A percentile compares a stretch with the other conserved stretches of the same genome.
Conservation (phyloP, 2,797 vertebrate genomes). For the Pipistrellus pipistrellus region DNA sequence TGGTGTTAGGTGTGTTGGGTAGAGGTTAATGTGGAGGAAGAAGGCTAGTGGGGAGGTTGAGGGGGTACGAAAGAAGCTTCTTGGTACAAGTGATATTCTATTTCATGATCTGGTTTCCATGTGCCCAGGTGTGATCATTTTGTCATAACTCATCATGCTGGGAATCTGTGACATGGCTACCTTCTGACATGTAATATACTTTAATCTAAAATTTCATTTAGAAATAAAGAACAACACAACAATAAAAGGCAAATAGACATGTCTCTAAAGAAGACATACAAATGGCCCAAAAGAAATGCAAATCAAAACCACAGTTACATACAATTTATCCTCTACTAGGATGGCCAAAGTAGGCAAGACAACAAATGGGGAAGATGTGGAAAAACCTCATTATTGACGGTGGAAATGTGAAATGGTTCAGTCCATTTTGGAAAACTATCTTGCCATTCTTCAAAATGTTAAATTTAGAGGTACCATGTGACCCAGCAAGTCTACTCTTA, state of each 20-base stretch:
- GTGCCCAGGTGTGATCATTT: neutral
- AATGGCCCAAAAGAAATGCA: neutral
- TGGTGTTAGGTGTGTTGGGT: neutral
- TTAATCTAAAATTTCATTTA: conserved; percentile 64
- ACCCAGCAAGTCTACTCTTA: neutral
- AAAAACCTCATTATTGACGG: neutral
- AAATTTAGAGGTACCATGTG: neutral
- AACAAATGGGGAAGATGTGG: neutral
- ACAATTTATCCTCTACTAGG: neutral
- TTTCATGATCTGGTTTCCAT: neutral
- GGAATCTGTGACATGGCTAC: neutral
- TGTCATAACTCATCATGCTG: neutral
- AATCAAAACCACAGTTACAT: conserved; percentile 25
- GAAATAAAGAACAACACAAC: conserved; percentile 35
- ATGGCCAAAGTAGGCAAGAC: neutral
- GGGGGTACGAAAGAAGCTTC: neutral
- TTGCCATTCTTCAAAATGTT: conserved; percentile 8
- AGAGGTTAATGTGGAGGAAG: neutral
- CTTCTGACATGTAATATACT: neutral
- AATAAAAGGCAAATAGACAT: neutral
- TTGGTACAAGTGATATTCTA: neutral
- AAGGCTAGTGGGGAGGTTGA: rapidly evolving
- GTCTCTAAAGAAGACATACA: conserved; percentile 12
- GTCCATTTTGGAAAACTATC: neutral
- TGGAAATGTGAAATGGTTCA: neutral